Evolutionary conservation across 2,113 vertebrate species (phyloP).

Genomic region (Nematolebias whitei): DNA sequence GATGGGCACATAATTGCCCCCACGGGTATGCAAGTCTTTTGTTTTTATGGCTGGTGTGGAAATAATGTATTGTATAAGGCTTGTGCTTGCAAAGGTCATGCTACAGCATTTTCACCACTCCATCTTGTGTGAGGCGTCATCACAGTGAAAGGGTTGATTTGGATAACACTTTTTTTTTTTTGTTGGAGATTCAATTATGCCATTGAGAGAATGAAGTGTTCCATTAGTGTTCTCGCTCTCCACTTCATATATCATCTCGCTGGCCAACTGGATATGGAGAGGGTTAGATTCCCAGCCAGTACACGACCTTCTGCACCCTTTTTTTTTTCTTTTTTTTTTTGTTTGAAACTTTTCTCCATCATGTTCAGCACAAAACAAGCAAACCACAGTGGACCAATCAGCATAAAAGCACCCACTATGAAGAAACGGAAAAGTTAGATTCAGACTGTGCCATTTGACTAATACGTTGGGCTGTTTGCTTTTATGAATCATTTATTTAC

Average conservation of each 20-base stretch:
- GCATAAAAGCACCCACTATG: not conserved
- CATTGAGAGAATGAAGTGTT: conserved; percentile 54
- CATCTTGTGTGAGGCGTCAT: conserved; percentile 5
- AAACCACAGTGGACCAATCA: not conserved
- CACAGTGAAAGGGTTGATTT: conserved; percentile 34
- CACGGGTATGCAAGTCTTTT: conserved; percentile 10
- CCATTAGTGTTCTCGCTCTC: conserved; percentile 42
- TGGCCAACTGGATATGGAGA: conserved; percentile 55
- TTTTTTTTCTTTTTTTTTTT: no score
- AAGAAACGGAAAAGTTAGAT: not conserved
- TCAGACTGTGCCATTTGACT: conserved; percentile 24
- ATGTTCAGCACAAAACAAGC: not conserved
- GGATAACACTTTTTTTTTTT: conserved; percentile 47
- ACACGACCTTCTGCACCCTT: conserved; percentile 13
- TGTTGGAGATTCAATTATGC: conserved; percentile 59
- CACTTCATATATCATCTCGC: conserved; percentile 36
- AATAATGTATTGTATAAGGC: not conserved
- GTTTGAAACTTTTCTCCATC: not conserved
- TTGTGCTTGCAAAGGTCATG: not conserved
- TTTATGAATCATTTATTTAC: conserved; percentile 25
- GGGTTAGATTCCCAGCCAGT: conserved; percentile 24
- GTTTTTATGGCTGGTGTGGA: not conserved
- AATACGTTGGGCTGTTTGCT: not conserved
- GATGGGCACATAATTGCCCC: conserved; percentile 43
- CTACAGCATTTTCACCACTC: not conserved